phyloP scores from a whole-genome alignment of 2,888 invertebrate species.

The Idaea biselata region DNA sequence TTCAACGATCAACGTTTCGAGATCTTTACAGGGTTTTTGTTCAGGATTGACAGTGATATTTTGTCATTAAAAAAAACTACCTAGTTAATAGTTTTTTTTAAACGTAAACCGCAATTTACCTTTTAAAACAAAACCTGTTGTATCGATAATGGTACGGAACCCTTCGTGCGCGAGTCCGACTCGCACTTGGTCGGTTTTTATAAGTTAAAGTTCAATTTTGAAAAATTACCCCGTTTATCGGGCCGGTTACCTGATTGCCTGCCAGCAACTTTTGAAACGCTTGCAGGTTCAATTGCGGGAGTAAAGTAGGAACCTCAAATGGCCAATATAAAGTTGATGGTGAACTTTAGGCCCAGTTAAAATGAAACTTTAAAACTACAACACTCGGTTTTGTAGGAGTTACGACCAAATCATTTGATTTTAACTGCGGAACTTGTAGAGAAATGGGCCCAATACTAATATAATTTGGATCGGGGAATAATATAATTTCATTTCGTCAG shows the following conservation, averaged over 20 bases:
- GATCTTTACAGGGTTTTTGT: no score
- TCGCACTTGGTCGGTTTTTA: no score
- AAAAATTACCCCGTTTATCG: background rate
- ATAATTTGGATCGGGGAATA: background rate
- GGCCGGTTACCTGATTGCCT: background rate
- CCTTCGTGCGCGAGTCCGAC: no score
- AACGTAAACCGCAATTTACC: no score
- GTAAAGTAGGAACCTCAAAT: background rate
- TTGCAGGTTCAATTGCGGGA: background rate
- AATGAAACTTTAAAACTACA: constrained; percentile 27
- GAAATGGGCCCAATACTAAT: background rate
- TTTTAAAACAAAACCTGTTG: no score
- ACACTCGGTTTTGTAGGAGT: constrained; percentile 26
- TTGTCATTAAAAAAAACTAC: no score
- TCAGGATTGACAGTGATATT: no score
- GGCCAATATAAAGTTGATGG: background rate
- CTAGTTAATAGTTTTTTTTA: no score
- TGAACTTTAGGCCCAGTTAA: background rate
- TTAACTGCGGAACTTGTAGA: no score
- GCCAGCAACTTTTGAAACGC: background rate
- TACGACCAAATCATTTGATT: background rate
- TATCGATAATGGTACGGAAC: no score
- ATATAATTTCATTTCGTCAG: background rate
- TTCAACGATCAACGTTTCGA: no score
- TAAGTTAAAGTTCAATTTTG: background rate